phyloP scores from a whole-genome alignment of 2,113 vertebrate species.

The Hystrix brachyura region DNA sequence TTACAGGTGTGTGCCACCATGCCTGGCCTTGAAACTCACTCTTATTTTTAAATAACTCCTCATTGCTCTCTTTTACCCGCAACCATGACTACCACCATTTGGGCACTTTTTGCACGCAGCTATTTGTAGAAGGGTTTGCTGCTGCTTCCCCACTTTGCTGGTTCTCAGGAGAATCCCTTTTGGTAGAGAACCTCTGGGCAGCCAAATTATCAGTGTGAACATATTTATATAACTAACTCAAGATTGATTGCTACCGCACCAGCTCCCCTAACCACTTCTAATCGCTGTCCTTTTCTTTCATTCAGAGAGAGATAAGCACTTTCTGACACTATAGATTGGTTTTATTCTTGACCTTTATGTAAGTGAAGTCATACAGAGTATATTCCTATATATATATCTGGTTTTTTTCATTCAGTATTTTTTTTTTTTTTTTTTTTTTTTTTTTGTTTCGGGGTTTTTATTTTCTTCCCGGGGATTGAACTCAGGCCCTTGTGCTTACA shows the following conservation, averaged over 20 bases:
- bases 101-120: neutral
- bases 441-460: no score
- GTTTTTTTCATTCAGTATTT: no score
- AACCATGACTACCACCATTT: neutral
- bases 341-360: neutral
- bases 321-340: neutral
- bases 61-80: neutral
- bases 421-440: no score
- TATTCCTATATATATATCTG: no score
- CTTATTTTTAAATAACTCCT: no score
- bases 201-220: neutral
- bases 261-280: neutral
- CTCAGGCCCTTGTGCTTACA: no score
- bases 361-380: no score
- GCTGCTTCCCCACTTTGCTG: neutral
- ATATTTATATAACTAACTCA: neutral
- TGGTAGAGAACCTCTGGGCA: neutral
- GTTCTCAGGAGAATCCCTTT: neutral
- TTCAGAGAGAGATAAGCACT: neutral
- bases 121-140: neutral
- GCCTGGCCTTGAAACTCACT: no score
- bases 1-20: no score
- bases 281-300: neutral
- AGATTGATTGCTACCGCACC: neutral
- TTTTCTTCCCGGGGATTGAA: no score